These are phyloP conservation scores for Caenorhabditis afra DNA, from an alignment of 2,888 invertebrate genomes.

Conservation along the genomic window DNA sequence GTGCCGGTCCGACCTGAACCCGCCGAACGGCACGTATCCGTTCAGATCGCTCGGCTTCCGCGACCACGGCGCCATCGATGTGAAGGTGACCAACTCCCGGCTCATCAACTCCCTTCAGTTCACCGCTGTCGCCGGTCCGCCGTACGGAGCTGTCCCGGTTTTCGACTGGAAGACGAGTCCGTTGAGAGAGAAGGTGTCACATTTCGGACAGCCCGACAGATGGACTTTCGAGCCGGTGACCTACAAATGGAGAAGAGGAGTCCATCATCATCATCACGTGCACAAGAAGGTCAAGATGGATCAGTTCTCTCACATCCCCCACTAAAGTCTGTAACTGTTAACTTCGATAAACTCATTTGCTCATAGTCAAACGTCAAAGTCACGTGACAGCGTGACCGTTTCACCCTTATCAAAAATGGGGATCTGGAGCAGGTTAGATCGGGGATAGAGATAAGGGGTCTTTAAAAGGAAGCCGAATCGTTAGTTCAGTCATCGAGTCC, in stretches of 20 bases:
- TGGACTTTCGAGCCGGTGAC: constrained; percentile 63
- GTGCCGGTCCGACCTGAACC: constrained; percentile 86
- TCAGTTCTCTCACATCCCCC: neutral
- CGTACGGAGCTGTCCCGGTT: constrained; percentile 85
- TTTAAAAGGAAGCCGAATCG: neutral
- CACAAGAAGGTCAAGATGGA: constrained; percentile 8
- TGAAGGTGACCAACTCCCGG: constrained; percentile 82
- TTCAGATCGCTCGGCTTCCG: constrained; percentile 85
- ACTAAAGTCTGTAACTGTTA: neutral
- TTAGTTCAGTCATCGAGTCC: neutral
- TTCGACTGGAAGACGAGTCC: constrained; percentile 88
- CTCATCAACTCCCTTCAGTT: constrained; percentile 82
- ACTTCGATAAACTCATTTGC: neutral
- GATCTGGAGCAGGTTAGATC: neutral
- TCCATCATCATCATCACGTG: constrained; percentile 10
- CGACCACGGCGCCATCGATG: constrained; percentile 86
- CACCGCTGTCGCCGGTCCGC: constrained; percentile 84
- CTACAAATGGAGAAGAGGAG: constrained; percentile 51
- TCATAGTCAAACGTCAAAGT: no score
- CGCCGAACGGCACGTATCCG: constrained; percentile 85
- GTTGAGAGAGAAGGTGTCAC: constrained; percentile 82
- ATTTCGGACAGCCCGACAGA: constrained; percentile 60
- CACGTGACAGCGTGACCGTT: no score
- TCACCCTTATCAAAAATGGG: neutral
- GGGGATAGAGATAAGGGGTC: neutral